phyloP scores from a whole-genome alignment of 2,797 vertebrate genomes.

The Platyrinchus mystaceus region DNA sequence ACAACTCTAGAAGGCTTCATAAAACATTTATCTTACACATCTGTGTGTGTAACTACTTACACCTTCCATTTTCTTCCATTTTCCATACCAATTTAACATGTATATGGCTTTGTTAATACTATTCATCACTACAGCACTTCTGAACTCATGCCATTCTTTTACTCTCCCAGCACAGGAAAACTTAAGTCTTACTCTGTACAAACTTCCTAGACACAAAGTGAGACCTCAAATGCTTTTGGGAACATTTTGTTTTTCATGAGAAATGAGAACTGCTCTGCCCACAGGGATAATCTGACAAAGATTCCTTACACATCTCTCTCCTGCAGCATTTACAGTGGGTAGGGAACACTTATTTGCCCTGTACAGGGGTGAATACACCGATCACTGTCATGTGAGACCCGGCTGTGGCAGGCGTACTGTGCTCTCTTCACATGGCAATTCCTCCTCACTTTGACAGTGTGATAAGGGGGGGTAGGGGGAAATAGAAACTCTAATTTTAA shows the following conservation, averaged over 20 bases:
- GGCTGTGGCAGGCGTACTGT: background rate
- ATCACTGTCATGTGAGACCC: background rate
- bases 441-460: background rate
- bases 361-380: background rate
- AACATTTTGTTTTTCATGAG: background rate
- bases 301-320: background rate
- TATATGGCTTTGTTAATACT: background rate
- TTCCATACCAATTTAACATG: background rate
- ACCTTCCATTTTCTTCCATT: background rate
- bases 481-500: background rate
- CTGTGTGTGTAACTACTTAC: background rate
- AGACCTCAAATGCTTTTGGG: background rate
- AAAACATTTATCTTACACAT: background rate
- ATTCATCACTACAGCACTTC: background rate
- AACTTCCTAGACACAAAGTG: background rate
- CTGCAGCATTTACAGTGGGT: background rate
- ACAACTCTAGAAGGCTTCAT: background rate
- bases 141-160: background rate
- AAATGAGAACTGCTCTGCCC: background rate
- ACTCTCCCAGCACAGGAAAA: background rate
- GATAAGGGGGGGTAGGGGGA: accelerated
- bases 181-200: background rate
- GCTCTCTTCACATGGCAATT: background rate
- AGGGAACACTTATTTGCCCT: background rate
- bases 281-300: background rate